Evolutionary conservation across 2,888 invertebrate genomes (phyloP).

Genomic region (Biston betularia): DNA sequence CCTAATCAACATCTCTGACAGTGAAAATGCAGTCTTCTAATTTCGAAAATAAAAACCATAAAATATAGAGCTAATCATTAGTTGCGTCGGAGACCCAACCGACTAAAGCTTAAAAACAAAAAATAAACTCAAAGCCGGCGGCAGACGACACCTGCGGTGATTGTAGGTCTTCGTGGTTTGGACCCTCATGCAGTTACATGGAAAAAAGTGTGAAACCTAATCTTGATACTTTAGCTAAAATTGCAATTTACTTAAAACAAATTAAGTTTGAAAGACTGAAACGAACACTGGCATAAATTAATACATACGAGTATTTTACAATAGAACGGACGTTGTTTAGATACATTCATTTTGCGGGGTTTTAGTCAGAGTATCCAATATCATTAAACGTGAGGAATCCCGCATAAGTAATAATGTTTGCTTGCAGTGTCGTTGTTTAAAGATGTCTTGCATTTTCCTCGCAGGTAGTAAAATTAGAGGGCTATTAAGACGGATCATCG

Average conservation of each 20-base stretch:
- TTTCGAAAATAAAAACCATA: neutral
- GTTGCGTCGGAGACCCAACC: neutral
- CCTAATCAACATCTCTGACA: neutral
- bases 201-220: neutral
- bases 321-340: too few relatives aligned
- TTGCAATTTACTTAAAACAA: neutral
- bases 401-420: too few relatives aligned
- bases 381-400: too few relatives aligned
- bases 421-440: too few relatives aligned
- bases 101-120: slow-evolving; percentile 44
- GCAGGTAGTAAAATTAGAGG: too few relatives aligned
- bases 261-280: neutral
- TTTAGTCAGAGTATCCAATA: too few relatives aligned
- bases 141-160: slow-evolving; percentile 77
- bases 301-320: too few relatives aligned
- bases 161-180: slow-evolving; percentile 82
- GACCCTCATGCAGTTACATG: slow-evolving; percentile 23
- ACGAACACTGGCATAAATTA: neutral
- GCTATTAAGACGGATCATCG: too few relatives aligned
- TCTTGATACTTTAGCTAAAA: slow-evolving; percentile 18
- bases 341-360: too few relatives aligned
- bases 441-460: too few relatives aligned
- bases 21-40: neutral
- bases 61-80: slow-evolving; percentile 6
- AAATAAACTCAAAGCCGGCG: slow-evolving; percentile 62